Base-by-base conservation (phyloP, 2,888 invertebrate genomes). In the Stegana nigrithorax region DNA sequence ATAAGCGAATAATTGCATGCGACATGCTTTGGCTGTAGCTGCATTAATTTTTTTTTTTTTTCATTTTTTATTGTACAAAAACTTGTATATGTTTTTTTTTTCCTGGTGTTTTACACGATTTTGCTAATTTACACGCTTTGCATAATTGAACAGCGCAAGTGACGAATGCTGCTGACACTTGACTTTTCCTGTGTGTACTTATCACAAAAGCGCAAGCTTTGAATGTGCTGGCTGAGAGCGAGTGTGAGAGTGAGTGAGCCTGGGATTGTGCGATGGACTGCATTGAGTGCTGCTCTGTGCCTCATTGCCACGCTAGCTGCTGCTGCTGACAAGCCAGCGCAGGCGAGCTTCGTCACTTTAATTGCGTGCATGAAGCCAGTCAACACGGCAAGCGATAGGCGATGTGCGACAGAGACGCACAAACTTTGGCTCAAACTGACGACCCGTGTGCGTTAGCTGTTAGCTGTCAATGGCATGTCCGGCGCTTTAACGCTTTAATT, bases 401-500 rank as follows among this genome's bases (percentile, higher is more conserved):
- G n/a, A 4, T 4, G 10, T 12, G 10, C n/a, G 2, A 32, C 25
- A 50, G 23, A 50, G 10, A 23, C 50, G 10, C 25, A 50, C 21
- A 2, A 2, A 17, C 44, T n/a, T 17, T 14, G 14, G 14, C 2
- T 17, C 23, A 8, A 1, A 47, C 21, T 4, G 19, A 21, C 47
- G n/a, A 47, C 23, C 12, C 47, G 21, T 3, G 19, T 6, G 12
- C 23, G 19, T 8, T 19, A 19, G 21, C 23, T 7, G 1, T 21
- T 19, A 47, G 21, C 62, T 67, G 67, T 64, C 67, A 67, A 56
- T 65, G 60, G 14, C 26, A 50, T 26, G 44, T 62, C 65, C 53
- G 21, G 19, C 42, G 26, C 10, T 45, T 45, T 60, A 66, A 58
- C 65, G 55, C 63, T 60, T 59, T 65, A 71, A 69, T 72, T 62